phyloP scores from a whole-genome alignment of 1,140 invertebrate genomes.

The Nasonia giraulti region DNA sequence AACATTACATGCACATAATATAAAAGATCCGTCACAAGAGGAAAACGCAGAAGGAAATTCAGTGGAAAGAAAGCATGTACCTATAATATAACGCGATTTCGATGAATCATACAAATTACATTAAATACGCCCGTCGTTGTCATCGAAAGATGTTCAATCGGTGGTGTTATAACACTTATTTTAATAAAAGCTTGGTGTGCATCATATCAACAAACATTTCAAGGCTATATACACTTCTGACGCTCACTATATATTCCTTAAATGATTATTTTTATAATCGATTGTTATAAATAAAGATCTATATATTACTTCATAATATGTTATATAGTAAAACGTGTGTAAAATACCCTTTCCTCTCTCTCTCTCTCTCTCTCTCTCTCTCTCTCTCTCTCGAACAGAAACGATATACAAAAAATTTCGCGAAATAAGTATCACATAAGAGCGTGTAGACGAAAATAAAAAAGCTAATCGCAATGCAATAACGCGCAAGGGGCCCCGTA shows the following conservation, averaged over 20 bases:
- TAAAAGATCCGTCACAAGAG: not conserved
- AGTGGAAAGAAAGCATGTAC: not conserved
- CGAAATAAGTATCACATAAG: slow-evolving; percentile 24
- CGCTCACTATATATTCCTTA: not conserved
- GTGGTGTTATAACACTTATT: slow-evolving; percentile 14
- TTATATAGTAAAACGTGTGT: not conserved
- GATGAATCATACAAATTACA: slow-evolving; percentile 38
- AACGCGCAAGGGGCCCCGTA: not conserved
- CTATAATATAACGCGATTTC: not conserved
- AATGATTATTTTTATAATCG: not conserved
- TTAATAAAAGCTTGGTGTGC: not conserved
- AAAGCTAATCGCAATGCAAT: not conserved
- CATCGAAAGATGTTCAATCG: slow-evolving; percentile 33
- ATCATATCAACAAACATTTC: not conserved
- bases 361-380: not conserved
- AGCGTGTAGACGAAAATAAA: not conserved
- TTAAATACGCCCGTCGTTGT: slow-evolving; percentile 44
- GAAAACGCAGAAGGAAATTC: not conserved
- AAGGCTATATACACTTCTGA: not conserved
- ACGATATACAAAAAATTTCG: not conserved
- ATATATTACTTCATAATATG: not conserved
- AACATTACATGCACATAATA: not conserved
- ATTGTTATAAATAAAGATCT: not conserved
- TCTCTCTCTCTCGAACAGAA: not conserved
- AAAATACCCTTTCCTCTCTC: not conserved